Evolutionary conservation across 2,888 invertebrate genomes (phyloP), one percentile per base, ranked within the genome.

Genomic region (Macrophya alboannulata): DNA sequence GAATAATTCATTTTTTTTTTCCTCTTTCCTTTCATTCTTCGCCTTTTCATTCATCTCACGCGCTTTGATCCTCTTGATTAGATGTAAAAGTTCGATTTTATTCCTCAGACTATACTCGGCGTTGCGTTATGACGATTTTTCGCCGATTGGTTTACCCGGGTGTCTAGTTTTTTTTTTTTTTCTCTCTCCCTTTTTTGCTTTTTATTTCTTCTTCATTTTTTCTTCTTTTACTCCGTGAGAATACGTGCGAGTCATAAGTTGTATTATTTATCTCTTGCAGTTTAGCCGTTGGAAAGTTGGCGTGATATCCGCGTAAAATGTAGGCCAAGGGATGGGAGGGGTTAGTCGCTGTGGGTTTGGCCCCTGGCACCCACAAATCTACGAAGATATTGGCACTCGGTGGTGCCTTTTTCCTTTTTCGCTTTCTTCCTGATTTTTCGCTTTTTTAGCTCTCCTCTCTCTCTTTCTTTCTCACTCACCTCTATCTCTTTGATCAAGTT

Each of bases 371-470:
- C 88, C 88, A 89, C 91, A 91, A 91, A 91, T 91, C 89, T 87
- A 89, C 82, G 85, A 88, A 89, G 88, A 90, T 90, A 91, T 91
- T 90, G 91, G 89, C 90, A 89, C 88, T 87, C 85, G 86, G 86
- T 87, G 87, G 87, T 87, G 86, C 89, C 86, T 89, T 89, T 88
- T 89, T 86, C 88, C 87, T 86, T 89, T 87, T 76, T 74, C 21
- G 10, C 71, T 83, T 2, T 62, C 6, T 62, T 9, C 62, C 31
- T 62, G n/a, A n/a, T 59, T 71, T 85, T 87, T 82, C 85, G 3
- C 79, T 72, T 84, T 86, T 81, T 84, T 72, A 55, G 25, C 77
- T 51, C 37, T 43, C 45, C 17, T 25, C 74, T 21, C 55, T 48
- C 71, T 84, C 9, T 51, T 71, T 6, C 62, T 10, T 51, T 55